Evolutionary conservation across 2,797 vertebrate species (phyloP).

Genomic region (Ctenochaetus hawaiiensis): DNA sequence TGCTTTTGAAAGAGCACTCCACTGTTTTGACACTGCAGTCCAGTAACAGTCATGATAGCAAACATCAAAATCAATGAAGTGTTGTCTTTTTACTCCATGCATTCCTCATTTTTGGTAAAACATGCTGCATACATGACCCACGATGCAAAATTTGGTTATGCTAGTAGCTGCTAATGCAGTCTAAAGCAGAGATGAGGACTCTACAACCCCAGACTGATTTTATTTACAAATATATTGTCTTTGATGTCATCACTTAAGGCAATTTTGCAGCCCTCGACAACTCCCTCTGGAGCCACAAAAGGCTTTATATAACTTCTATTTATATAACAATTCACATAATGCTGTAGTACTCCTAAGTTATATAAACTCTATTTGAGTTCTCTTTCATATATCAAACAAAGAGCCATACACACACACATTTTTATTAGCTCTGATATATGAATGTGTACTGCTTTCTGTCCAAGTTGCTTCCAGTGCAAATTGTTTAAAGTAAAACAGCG

Average conservation of each 20-base stretch:
- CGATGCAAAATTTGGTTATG: not conserved
- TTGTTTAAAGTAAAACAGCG: not conserved
- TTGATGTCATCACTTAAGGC: not conserved
- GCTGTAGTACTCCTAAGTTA: not conserved
- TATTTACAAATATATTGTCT: not conserved
- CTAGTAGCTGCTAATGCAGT: not conserved
- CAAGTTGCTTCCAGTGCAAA: slow-evolving; percentile 8
- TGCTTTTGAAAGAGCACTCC: not conserved
- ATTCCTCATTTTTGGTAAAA: not conserved
- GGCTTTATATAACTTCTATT: not conserved
- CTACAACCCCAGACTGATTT: not conserved
- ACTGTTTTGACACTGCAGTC: not conserved
- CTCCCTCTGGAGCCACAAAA: not conserved
- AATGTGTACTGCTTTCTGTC: not conserved
- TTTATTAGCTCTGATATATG: slow-evolving; percentile 5
- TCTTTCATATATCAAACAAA: not conserved
- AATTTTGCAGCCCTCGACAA: not conserved
- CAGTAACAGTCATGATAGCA: not conserved
- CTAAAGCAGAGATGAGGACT: not conserved
- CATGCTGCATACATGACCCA: not conserved
- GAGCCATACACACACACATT: not conserved
- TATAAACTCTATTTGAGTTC: not conserved
- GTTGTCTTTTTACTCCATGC: not conserved
- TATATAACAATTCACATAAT: not conserved
- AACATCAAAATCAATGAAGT: not conserved